These are phyloP conservation scores for Coboldia fuscipes DNA, from an alignment of 1,140 invertebrate species.

Conservation along the genomic window DNA sequence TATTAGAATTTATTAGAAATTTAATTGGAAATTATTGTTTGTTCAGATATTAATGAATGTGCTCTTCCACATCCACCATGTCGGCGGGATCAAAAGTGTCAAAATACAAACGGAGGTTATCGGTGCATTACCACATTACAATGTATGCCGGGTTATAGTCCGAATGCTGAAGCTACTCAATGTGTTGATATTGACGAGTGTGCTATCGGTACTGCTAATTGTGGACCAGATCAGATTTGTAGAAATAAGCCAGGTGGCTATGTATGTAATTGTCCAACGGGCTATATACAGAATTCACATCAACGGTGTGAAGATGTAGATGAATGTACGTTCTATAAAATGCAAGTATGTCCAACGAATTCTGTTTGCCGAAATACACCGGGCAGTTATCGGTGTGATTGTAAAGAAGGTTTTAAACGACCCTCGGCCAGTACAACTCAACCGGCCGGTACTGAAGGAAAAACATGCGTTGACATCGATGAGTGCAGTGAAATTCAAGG, in stretches of 20 bases:
- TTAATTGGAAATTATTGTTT: background rate
- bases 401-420: conserved; percentile 48
- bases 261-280: conserved; percentile 46
- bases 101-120: conserved; percentile 29
- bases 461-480: conserved; percentile 37
- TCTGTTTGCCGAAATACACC: conserved; percentile 53
- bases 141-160: background rate
- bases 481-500: conserved; percentile 36
- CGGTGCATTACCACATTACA: background rate
- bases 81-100: conserved; percentile 23
- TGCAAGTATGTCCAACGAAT: conserved; percentile 29
- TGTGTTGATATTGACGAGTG: conserved; percentile 46
- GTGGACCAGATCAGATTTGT: conserved; percentile 45
- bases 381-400: conserved; percentile 64
- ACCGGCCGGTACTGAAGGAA: too few species aligned
- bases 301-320: conserved; percentile 72
- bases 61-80: conserved; percentile 19
- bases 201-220: conserved; percentile 35
- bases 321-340: conserved; percentile 39
- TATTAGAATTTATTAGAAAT: conserved; percentile 1
- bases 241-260: conserved; percentile 53
- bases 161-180: background rate
- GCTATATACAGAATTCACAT: conserved; percentile 36
- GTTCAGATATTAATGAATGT: conserved; percentile 26
- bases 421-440: conserved; percentile 20